Conservation (phyloP, 2,888 invertebrate species). For the Chirona hameri region DNA sequence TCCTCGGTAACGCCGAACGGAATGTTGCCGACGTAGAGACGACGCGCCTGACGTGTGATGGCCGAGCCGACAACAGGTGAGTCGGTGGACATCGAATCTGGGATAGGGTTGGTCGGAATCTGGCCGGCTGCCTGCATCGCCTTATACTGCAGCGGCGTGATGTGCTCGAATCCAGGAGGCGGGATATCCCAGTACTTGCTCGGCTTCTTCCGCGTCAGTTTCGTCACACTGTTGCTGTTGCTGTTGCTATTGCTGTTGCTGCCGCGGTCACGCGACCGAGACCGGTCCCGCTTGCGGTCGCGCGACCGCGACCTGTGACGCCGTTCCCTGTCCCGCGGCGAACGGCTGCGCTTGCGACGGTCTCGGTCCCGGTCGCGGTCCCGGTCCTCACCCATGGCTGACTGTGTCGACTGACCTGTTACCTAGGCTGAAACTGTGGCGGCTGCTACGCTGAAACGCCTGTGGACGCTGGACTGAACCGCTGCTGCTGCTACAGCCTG, state of each 20-base stretch:
- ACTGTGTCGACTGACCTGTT: neutral
- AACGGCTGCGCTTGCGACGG: neutral
- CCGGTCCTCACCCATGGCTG: neutral
- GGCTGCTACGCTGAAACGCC: neutral
- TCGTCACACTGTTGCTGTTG: slow-evolving; percentile 42
- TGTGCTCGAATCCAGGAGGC: slow-evolving; percentile 95
- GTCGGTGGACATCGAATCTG: neutral
- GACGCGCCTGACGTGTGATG: slow-evolving; percentile 88
- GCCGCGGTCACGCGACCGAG: neutral
- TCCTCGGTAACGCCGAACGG: slow-evolving; percentile 98
- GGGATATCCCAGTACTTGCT: slow-evolving; percentile 99
- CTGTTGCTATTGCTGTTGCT: neutral
- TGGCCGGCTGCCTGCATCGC: slow-evolving; percentile 79
- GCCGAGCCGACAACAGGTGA: slow-evolving; percentile 81
- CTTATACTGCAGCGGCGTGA: slow-evolving; percentile 88
- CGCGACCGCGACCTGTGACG: slow-evolving; percentile 41
- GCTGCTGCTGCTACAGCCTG: too few species aligned
- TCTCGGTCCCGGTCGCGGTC: neutral
- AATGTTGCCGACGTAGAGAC: slow-evolving; percentile 95
- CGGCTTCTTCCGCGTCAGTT: slow-evolving; percentile 76
- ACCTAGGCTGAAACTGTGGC: neutral
- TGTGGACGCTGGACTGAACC: too few species aligned
- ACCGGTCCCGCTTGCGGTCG: slow-evolving; percentile 42
- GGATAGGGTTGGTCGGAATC: slow-evolving; percentile 60
- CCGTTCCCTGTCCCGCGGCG: slow-evolving; percentile 39